Conservation (phyloP, 2,797 vertebrate species). For the Pseudopleuronectes americanus region DNA sequence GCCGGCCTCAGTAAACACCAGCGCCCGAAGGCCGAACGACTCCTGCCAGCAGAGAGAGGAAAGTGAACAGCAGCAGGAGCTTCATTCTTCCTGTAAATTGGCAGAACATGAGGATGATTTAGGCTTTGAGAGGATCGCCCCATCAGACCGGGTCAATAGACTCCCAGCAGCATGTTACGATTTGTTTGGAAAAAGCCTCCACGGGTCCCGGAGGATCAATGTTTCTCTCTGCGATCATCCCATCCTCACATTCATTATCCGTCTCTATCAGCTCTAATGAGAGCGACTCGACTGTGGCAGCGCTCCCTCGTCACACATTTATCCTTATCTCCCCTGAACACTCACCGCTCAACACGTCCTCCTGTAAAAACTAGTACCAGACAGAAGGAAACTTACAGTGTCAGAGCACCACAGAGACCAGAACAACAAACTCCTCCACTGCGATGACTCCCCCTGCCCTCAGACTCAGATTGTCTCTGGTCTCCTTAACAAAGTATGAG, state of each 20-base stretch:
- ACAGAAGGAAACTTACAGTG: background rate
- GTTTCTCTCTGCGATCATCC: constrained; percentile 36
- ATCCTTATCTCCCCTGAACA: constrained; percentile 21
- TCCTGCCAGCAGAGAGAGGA: constrained; percentile 43
- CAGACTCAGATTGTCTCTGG: too few relatives aligned
- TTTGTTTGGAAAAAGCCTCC: constrained; percentile 33
- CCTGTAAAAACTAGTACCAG: background rate
- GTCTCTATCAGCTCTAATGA: constrained; percentile 52
- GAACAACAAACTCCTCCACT: background rate
- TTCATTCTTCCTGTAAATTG: constrained; percentile 62
- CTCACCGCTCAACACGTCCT: background rate
- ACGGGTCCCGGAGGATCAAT: constrained; percentile 28
- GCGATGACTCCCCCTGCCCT: too few relatives aligned
- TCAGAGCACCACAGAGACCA: background rate
- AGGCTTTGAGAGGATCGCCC: constrained; percentile 26
- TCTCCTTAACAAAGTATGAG: too few relatives aligned
- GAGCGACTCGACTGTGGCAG: constrained; percentile 26
- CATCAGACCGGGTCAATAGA: constrained; percentile 33
- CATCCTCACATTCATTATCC: constrained; percentile 44
- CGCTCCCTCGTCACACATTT: constrained; percentile 25
- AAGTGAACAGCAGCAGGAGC: constrained; percentile 39
- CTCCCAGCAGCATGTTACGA: constrained; percentile 22
- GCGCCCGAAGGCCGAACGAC: constrained; percentile 43
- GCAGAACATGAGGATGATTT: constrained; percentile 54
- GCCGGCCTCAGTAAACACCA: constrained; percentile 34